Percentiles rank a stretch among this genome's conserved stretches.
These are phyloP conservation scores for Rhingia rostrata DNA, from an alignment of 2,888 invertebrate species.

Conservation along the genomic window DNA sequence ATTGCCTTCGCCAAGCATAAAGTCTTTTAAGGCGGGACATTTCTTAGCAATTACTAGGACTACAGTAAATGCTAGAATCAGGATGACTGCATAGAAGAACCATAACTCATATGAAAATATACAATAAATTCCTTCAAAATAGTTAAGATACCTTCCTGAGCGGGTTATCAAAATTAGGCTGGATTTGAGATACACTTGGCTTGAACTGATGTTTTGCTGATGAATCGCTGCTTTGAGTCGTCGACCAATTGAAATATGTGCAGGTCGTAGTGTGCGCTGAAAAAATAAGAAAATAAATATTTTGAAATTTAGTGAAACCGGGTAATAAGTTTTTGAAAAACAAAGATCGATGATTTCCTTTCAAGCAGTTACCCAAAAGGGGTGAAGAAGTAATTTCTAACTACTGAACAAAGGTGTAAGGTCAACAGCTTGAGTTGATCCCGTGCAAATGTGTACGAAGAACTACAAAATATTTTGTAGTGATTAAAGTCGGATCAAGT, in stretches of 20 bases:
- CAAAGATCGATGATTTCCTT: too few relatives aligned
- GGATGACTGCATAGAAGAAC: not conserved
- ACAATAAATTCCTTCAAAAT: conserved; percentile 4
- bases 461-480: too few relatives aligned
- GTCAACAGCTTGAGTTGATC: too few relatives aligned
- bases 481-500: too few relatives aligned
- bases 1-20: not conserved
- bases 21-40: not conserved
- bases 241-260: conserved; percentile 24
- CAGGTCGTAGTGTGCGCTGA: not conserved
- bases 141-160: not conserved
- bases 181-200: conserved; percentile 14
- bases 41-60: not conserved
- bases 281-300: too few relatives aligned
- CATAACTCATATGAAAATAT: not conserved
- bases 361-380: too few relatives aligned
- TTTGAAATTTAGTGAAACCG: too few relatives aligned
- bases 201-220: conserved; percentile 21
- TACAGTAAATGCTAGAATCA: not conserved
- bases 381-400: too few relatives aligned
- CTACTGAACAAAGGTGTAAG: too few relatives aligned
- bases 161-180: conserved; percentile 17
- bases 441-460: too few relatives aligned
- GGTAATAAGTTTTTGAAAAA: too few relatives aligned
- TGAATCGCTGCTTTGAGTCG: conserved; percentile 1